A percentile compares a stretch with the other conserved stretches of the same genome.
Conservation (phyloP, 1,140 invertebrate species). For the Apis dorsata region DNA sequence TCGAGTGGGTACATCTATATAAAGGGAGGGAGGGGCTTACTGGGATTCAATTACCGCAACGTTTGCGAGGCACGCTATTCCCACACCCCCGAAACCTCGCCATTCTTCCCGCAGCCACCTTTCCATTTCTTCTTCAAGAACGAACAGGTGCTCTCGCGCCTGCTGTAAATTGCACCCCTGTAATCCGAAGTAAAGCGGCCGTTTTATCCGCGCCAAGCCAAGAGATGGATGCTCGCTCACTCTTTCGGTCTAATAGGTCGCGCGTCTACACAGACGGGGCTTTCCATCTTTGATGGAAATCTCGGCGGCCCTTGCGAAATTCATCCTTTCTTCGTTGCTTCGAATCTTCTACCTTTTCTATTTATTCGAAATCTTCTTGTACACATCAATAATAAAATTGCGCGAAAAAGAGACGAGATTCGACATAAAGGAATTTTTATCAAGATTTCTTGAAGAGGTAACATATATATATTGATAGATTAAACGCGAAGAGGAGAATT, state of each 20-base stretch:
- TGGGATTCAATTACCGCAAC: constrained; percentile 80
- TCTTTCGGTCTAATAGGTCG: constrained; percentile 76
- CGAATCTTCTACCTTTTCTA: not conserved
- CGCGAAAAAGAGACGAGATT: too few species aligned
- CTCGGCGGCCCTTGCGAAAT: constrained; percentile 17
- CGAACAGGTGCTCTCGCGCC: constrained; percentile 79
- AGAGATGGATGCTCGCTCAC: constrained; percentile 78
- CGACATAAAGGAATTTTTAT: too few species aligned
- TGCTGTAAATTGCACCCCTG: constrained; percentile 79
- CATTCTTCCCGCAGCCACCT: constrained; percentile 58
- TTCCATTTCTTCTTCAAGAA: constrained; percentile 75
- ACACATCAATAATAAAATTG: too few species aligned
- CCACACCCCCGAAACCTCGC: constrained; percentile 61
- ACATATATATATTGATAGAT: too few species aligned
- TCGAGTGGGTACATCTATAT: constrained; percentile 67
- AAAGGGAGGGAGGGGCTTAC: constrained; percentile 66
- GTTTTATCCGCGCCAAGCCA: constrained; percentile 77
- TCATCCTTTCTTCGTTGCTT: too few species aligned
- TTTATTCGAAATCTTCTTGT: not conserved
- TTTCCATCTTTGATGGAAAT: constrained; percentile 55
- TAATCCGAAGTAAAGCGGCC: constrained; percentile 80
- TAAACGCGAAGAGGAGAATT: too few species aligned
- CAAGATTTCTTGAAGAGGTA: too few species aligned
- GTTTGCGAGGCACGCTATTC: constrained; percentile 79
- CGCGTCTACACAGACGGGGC: constrained; percentile 58